Percentiles rank a stretch among this genome's conserved stretches.
phyloP scores from a whole-genome alignment of 2,797 vertebrate genomes.

The Myotis findleyi region DNA sequence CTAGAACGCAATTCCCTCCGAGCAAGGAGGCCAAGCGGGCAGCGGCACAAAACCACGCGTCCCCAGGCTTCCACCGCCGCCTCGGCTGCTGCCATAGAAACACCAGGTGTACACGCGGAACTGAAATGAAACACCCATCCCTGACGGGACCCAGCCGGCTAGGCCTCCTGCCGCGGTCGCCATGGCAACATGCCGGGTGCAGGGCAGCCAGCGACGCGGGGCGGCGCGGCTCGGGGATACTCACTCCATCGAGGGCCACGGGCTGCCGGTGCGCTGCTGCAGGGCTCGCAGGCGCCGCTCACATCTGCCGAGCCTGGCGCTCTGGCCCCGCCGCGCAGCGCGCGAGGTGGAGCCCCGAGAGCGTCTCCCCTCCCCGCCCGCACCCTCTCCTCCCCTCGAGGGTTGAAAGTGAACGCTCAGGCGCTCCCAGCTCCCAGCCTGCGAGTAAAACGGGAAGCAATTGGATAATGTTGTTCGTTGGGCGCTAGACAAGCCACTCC shows the following conservation, averaged over 20 bases:
- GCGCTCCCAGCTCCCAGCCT: constrained; percentile 56
- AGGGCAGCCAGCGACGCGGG: not conserved
- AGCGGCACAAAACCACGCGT: not conserved
- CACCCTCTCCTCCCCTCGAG: constrained; percentile 53
- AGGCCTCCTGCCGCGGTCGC: constrained; percentile 67
- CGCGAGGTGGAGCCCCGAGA: constrained; percentile 46
- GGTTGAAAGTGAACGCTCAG: not conserved
- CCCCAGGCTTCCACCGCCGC: not conserved
- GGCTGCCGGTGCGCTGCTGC: constrained; percentile 52
- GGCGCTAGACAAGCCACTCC: constrained; percentile 63
- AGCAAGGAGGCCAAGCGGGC: accelerated
- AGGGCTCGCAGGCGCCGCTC: constrained; percentile 35
- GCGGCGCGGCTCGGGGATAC: constrained; percentile 49
- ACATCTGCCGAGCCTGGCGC: not conserved
- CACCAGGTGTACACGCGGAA: not conserved
- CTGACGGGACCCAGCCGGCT: not conserved
- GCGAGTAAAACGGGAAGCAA: constrained; percentile 75
- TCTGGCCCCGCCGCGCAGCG: accelerated
- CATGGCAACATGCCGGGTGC: constrained; percentile 80
- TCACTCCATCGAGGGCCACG: constrained; percentile 56
- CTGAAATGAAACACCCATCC: constrained; percentile 70
- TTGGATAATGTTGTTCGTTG: constrained; percentile 22
- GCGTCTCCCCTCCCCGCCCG: not conserved
- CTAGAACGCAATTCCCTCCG: not conserved
- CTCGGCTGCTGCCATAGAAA: constrained; percentile 24